A percentile compares a stretch with the other conserved stretches of the same genome.
Evolutionary conservation across 2,888 invertebrate genomes (phyloP).

Genomic region (Cosmorhoe ocellata): DNA sequence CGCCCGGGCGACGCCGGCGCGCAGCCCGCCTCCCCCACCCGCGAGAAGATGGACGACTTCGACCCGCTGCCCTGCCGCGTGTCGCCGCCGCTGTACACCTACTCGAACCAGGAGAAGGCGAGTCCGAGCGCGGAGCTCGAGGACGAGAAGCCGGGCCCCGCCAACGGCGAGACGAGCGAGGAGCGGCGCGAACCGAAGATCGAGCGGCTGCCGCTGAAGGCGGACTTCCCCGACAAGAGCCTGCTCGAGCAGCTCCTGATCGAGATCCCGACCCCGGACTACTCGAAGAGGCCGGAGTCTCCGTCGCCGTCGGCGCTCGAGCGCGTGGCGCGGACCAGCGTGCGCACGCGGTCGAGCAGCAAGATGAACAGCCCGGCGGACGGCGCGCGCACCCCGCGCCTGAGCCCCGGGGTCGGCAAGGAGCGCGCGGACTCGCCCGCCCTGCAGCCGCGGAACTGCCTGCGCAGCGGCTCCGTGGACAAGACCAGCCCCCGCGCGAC

Average conservation of each 20-base stretch:
- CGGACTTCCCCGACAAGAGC: slow-evolving; percentile 82
- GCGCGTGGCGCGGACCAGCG: slow-evolving; percentile 75
- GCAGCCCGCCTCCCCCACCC: slow-evolving; percentile 24
- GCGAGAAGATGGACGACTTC: slow-evolving; percentile 65
- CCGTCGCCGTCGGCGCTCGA: slow-evolving; percentile 75
- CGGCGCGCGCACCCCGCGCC: slow-evolving; percentile 68
- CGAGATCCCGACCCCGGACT: slow-evolving; percentile 88
- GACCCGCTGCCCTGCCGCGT: slow-evolving; percentile 88
- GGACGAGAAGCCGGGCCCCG: slow-evolving; percentile 81
- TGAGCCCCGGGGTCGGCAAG: slow-evolving; percentile 65
- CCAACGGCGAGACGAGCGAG: slow-evolving; percentile 54
- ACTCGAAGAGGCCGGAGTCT: slow-evolving; percentile 72
- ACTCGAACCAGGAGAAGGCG: slow-evolving; percentile 87
- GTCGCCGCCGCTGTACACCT: slow-evolving; percentile 89
- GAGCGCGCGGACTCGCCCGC: slow-evolving; percentile 69
- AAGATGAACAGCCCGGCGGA: slow-evolving; percentile 86
- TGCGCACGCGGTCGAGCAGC: slow-evolving; percentile 86
- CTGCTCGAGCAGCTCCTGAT: slow-evolving; percentile 90
- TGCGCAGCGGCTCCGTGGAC: slow-evolving; percentile 64
- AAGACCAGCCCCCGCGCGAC: slow-evolving; percentile 56
- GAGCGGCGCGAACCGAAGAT: slow-evolving; percentile 36
- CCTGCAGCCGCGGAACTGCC: slow-evolving; percentile 53
- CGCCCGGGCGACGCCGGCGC: slow-evolving; percentile 25
- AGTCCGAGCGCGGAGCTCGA: slow-evolving; percentile 33
- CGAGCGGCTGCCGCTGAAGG: slow-evolving; percentile 69